phyloP scores from a whole-genome alignment of 2,113 vertebrate species.

The Pelusios castaneus region DNA sequence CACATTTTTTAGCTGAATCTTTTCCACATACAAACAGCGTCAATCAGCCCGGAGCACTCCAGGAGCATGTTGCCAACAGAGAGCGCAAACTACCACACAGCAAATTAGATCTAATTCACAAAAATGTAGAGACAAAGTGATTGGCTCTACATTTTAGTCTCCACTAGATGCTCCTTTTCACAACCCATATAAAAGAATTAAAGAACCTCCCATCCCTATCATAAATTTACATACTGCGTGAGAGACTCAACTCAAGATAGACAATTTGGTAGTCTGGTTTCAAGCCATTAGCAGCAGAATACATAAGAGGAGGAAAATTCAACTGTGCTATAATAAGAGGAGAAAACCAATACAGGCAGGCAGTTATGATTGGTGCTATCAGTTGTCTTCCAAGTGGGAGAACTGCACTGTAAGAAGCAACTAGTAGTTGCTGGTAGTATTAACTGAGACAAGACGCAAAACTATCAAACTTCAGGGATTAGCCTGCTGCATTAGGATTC shows the following conservation, averaged over 20 bases:
- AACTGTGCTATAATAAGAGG: not conserved
- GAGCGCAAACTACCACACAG: constrained; percentile 37
- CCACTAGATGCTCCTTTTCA: constrained; percentile 15
- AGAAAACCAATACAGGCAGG: not conserved
- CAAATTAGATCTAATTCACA: constrained; percentile 56
- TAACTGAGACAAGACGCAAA: not conserved
- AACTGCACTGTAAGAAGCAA: not conserved
- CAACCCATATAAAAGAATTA: constrained; percentile 8
- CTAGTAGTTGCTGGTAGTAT: not conserved
- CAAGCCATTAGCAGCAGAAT: not conserved
- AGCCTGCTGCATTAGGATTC: not conserved
- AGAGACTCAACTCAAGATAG: not conserved
- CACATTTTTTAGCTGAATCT: constrained; percentile 52
- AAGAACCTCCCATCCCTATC: not conserved
- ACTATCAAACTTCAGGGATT: not conserved
- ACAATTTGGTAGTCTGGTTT: not conserved
- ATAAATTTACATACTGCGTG: not conserved
- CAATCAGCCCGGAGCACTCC: constrained; percentile 62
- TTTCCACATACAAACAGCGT: constrained; percentile 62
- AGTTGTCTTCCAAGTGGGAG: not conserved
- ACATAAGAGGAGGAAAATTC: not conserved
- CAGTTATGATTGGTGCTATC: not conserved
- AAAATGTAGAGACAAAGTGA: constrained; percentile 41
- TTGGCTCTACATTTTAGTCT: constrained; percentile 21
- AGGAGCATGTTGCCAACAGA: constrained; percentile 58